Percentiles rank a stretch among this genome's conserved stretches.
These are phyloP conservation scores for Dolichoris vasculosae DNA, from an alignment of 1,140 invertebrate genomes.

Conservation along the genomic window DNA sequence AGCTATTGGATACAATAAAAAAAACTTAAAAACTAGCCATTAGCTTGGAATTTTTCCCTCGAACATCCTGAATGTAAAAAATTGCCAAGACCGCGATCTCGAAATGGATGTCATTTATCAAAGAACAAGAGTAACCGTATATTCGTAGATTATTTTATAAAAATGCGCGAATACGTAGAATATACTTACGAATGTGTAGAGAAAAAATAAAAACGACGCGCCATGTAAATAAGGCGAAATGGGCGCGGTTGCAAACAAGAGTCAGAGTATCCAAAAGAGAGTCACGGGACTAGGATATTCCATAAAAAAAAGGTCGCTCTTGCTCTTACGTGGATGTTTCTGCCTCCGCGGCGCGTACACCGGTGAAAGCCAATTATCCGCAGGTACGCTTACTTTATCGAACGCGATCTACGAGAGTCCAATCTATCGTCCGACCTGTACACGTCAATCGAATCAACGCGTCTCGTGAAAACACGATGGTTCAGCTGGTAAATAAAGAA, in stretches of 20 bases:
- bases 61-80: not conserved
- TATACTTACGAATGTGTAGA: no score
- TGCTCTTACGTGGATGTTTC: not conserved
- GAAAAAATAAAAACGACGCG: no score
- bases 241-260: no score
- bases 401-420: not conserved
- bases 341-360: not conserved
- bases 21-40: not conserved
- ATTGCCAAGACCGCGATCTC: not conserved
- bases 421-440: not conserved
- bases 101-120: not conserved
- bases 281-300: not conserved
- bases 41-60: not conserved
- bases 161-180: no score
- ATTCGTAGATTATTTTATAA: not conserved
- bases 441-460: not conserved
- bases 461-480: not conserved
- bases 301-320: not conserved
- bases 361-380: conserved; percentile 26
- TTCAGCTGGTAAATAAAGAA: not conserved
- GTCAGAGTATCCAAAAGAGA: not conserved
- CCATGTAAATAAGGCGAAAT: no score
- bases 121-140: not conserved
- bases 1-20: not conserved
- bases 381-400: not conserved